These are phyloP conservation scores for Caenorhabditis becei DNA, from an alignment of 2,888 invertebrate genomes.

Conservation along the genomic window DNA sequence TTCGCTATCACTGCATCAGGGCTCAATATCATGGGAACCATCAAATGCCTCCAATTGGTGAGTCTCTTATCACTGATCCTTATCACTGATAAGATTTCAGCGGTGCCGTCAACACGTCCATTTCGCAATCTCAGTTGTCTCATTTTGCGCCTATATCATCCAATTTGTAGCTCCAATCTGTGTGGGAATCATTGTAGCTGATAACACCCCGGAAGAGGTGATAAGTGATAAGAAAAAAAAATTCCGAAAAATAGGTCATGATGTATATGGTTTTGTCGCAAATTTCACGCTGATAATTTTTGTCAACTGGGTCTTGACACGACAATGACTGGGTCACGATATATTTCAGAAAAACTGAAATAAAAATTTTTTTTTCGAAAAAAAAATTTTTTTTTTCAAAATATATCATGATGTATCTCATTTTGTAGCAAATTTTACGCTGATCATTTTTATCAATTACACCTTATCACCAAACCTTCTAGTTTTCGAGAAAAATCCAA, in stretches of 20 bases:
- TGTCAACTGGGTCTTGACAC: not conserved
- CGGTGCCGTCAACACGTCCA: constrained; percentile 56
- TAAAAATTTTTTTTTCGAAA: not conserved
- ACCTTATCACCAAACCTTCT: not conserved
- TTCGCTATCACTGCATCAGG: constrained; percentile 65
- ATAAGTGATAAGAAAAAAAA: not conserved
- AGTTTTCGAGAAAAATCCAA: constrained; percentile 11
- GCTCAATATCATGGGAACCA: constrained; percentile 68
- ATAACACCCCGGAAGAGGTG: constrained; percentile 62
- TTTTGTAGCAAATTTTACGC: not conserved
- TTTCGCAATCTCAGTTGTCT: constrained; percentile 61
- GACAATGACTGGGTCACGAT: not conserved
- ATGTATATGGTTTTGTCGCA: not conserved
- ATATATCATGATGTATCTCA: not conserved
- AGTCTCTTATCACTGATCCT: too few relatives aligned
- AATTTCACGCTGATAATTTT: constrained; percentile 2
- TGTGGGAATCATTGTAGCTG: constrained; percentile 55
- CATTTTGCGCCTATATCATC: constrained; percentile 46
- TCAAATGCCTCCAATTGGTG: constrained; percentile 69
- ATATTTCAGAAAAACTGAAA: not conserved
- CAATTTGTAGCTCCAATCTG: constrained; percentile 62
- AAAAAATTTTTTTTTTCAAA: not conserved
- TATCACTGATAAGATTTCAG: too few relatives aligned
- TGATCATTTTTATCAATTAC: not conserved
- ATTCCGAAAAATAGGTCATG: not conserved